phyloP scores from a whole-genome alignment of 2,888 invertebrate genomes.

The Oligia latruncula region DNA sequence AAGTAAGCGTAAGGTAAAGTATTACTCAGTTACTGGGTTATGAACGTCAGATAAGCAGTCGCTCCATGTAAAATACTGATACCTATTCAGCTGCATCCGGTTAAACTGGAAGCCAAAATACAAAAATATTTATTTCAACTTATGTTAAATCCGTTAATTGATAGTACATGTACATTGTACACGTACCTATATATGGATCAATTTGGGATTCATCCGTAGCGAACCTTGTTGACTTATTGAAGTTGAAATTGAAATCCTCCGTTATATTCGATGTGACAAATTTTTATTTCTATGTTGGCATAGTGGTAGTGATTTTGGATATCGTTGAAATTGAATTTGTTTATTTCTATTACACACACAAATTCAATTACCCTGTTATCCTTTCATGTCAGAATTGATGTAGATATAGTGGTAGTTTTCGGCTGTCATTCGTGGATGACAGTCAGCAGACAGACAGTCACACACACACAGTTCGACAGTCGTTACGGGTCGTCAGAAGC shows the following conservation, averaged over 20 bases:
- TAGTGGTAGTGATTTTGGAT: background rate
- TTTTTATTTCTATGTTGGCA: background rate
- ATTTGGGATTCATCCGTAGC: constrained; percentile 8
- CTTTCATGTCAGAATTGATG: background rate
- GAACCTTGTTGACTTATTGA: constrained; percentile 24
- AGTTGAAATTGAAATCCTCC: constrained; percentile 1
- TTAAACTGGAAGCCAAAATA: background rate
- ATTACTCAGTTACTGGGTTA: background rate
- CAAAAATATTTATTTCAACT: no score
- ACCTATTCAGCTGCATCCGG: background rate
- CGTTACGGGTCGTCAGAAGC: no score
- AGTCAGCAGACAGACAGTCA: no score
- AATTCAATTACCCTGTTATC: background rate
- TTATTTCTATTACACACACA: background rate
- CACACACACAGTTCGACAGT: no score
- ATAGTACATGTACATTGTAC: background rate
- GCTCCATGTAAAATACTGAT: background rate
- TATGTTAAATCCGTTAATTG: constrained; percentile 13
- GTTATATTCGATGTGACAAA: constrained; percentile 6
- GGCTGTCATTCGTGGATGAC: no score
- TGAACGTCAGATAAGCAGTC: background rate
- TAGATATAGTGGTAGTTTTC: background rate
- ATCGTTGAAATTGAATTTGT: background rate
- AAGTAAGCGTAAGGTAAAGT: background rate
- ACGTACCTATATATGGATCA: background rate